A percentile compares a stretch with the other conserved stretches of the same genome.
These are phyloP conservation scores for Caenorhabditis sp. DNA, from an alignment of 2,888 invertebrate species.

Conservation along the genomic window DNA sequence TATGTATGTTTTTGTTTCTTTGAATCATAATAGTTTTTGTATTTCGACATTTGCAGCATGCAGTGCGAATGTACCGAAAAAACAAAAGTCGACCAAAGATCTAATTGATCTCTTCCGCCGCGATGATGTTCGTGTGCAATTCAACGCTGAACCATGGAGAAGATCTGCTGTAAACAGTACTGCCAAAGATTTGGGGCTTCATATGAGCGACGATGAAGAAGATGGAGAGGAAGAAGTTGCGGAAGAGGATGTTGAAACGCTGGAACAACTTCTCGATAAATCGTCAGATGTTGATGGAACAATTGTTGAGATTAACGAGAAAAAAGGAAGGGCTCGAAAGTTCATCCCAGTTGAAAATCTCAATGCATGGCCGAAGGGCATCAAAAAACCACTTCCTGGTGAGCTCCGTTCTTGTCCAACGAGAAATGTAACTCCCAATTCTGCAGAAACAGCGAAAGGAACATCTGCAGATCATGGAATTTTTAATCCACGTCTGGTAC, in stretches of 20 bases:
- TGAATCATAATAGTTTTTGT: no score
- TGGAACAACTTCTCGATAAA: neutral
- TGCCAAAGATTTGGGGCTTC: neutral
- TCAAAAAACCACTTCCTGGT: neutral
- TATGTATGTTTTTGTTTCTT: no score
- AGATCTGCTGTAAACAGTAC: neutral
- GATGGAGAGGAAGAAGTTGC: neutral
- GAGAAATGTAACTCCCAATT: neutral
- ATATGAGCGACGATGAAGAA: slow-evolving; percentile 20
- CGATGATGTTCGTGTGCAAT: slow-evolving; percentile 24
- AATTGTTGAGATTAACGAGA: neutral
- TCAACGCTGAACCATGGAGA: slow-evolving; percentile 16
- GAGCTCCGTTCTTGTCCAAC: neutral
- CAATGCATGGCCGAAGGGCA: slow-evolving; percentile 5
- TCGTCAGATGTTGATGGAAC: slow-evolving; percentile 1
- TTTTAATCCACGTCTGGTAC: neutral
- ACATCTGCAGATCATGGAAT: neutral
- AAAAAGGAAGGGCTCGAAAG: neutral
- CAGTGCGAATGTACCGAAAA: neutral
- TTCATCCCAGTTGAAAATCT: neutral
- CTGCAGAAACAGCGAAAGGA: slow-evolving; percentile 4
- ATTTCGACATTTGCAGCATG: slow-evolving; percentile 12
- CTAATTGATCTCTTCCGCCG: slow-evolving; percentile 18
- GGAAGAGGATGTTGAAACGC: neutral
- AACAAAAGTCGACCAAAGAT: slow-evolving; percentile 10